Percentiles rank a stretch among this genome's conserved stretches.
Evolutionary conservation across 2,888 invertebrate species (phyloP).

Genomic region (Drosophila cognata): DNA sequence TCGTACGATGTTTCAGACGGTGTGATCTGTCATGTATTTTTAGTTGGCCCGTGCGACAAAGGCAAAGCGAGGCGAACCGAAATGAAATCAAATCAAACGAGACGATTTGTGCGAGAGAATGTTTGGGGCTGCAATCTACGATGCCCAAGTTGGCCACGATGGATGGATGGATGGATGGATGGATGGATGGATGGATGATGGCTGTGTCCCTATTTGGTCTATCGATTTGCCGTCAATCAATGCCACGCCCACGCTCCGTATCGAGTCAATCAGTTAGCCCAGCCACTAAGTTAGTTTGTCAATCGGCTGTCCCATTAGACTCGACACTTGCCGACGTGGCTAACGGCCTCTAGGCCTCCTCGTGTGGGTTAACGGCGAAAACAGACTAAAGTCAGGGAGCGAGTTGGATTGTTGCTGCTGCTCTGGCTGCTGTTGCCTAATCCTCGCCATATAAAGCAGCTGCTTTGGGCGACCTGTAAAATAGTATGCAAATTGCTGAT

Average conservation of each 20-base stretch:
- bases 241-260: slow-evolving; percentile 38
- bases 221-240: slow-evolving; percentile 66
- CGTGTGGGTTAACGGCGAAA: slow-evolving; percentile 2
- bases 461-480: slow-evolving; percentile 55
- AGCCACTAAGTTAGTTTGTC: slow-evolving; percentile 66
- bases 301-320: slow-evolving; percentile 74
- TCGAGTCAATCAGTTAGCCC: slow-evolving; percentile 39
- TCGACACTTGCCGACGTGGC: slow-evolving; percentile 65
- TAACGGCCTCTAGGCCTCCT: slow-evolving; percentile 37
- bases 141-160: slow-evolving; percentile 5
- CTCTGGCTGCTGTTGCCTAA: slow-evolving; percentile 48
- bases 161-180: slow-evolving; percentile 2
- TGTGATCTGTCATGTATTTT: slow-evolving; percentile 66
- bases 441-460: slow-evolving; percentile 66
- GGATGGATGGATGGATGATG: slow-evolving; percentile 31
- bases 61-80: slow-evolving; percentile 57
- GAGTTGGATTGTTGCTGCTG: slow-evolving; percentile 9
- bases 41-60: slow-evolving; percentile 67
- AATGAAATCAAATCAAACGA: slow-evolving; percentile 53
- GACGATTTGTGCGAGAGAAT: slow-evolving; percentile 31
- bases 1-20: slow-evolving; percentile 75
- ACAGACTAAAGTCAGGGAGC: slow-evolving; percentile 1
- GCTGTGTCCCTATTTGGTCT: slow-evolving; percentile 58
- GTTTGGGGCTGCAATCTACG: slow-evolving; percentile 55
- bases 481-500: slow-evolving; percentile 76